phyloP scores from a whole-genome alignment of 1,140 invertebrate genomes.

The Centruroides vittatus region DNA sequence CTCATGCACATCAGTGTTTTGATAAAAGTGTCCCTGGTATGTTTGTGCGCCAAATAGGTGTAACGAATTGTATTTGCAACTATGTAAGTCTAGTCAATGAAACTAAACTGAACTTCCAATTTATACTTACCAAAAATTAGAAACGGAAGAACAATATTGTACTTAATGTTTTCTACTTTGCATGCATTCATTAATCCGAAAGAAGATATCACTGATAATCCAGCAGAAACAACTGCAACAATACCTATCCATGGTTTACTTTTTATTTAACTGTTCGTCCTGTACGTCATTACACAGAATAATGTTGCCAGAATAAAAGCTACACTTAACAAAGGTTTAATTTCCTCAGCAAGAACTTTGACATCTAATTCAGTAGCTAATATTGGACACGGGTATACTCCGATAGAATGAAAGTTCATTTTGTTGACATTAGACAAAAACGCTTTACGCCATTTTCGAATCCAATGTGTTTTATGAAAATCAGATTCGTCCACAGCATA shows the following conservation, averaged over 20 bases:
- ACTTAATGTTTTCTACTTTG: constrained; percentile 84
- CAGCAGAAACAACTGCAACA: constrained; percentile 76
- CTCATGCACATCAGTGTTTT: no score
- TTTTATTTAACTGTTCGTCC: constrained; percentile 68
- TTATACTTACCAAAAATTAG: constrained; percentile 73
- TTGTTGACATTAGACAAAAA: constrained; percentile 61
- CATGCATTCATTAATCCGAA: constrained; percentile 80
- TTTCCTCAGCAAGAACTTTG: constrained; percentile 70
- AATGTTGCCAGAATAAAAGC: constrained; percentile 51
- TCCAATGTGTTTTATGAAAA: constrained; percentile 62
- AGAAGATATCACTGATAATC: constrained; percentile 70
- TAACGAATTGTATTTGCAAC: no score
- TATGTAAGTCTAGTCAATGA: no score
- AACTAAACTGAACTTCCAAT: no score
- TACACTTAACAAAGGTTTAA: constrained; percentile 71
- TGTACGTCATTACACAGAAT: constrained; percentile 50
- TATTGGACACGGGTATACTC: constrained; percentile 64
- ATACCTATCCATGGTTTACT: constrained; percentile 81
- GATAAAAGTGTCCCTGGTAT: no score
- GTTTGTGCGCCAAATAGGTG: no score
- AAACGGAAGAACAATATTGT: constrained; percentile 84
- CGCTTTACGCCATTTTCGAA: constrained; percentile 57
- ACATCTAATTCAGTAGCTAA: constrained; percentile 71
- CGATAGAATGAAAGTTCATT: constrained; percentile 60
- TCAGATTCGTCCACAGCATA: constrained; percentile 66